Conservation (phyloP, 2,797 vertebrate species). For the Austrolebias charrua region DNA sequence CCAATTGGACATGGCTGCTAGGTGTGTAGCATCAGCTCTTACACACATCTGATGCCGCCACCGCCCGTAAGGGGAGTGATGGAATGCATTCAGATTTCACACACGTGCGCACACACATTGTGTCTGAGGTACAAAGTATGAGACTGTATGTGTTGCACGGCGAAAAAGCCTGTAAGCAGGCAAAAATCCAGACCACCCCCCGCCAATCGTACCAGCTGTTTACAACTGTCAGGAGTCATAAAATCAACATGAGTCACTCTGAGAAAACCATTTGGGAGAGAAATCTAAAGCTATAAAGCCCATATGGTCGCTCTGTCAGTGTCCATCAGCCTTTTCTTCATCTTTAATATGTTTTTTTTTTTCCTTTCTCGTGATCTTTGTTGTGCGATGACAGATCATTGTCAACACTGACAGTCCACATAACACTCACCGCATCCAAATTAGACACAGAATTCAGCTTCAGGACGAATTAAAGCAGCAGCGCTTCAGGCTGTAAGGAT, state of each 20-base stretch:
- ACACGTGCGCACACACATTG: neutral
- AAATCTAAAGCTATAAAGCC: conserved; percentile 67
- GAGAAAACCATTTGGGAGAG: conserved; percentile 62
- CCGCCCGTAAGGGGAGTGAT: conserved; percentile 45
- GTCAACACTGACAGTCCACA: conserved; percentile 58
- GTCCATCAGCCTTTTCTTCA: conserved; percentile 47
- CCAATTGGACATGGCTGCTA: conserved; percentile 75
- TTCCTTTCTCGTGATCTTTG: conserved; percentile 24
- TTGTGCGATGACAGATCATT: conserved; percentile 56
- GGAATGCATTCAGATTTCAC: conserved; percentile 52
- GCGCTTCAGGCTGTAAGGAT: conserved; percentile 14
- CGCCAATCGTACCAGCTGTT: conserved; percentile 66
- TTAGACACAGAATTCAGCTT: conserved; percentile 58
- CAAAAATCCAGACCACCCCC: conserved; percentile 43
- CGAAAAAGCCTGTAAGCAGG: conserved; percentile 24
- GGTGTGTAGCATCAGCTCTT: conserved; percentile 49
- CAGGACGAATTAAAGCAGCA: conserved; percentile 41
- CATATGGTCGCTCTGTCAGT: conserved; percentile 64
- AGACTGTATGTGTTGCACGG: neutral
- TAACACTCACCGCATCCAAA: conserved; percentile 57
- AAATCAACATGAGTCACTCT: conserved; percentile 68
- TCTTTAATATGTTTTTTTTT: neutral
- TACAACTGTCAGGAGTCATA: conserved; percentile 68
- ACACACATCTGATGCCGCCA: conserved; percentile 44
- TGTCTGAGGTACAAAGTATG: conserved; percentile 9